A percentile compares a stretch with the other conserved stretches of the same genome.
These are phyloP conservation scores for Mormoops blainvillei DNA, from an alignment of 2,113 vertebrate genomes.

Conservation along the genomic window DNA sequence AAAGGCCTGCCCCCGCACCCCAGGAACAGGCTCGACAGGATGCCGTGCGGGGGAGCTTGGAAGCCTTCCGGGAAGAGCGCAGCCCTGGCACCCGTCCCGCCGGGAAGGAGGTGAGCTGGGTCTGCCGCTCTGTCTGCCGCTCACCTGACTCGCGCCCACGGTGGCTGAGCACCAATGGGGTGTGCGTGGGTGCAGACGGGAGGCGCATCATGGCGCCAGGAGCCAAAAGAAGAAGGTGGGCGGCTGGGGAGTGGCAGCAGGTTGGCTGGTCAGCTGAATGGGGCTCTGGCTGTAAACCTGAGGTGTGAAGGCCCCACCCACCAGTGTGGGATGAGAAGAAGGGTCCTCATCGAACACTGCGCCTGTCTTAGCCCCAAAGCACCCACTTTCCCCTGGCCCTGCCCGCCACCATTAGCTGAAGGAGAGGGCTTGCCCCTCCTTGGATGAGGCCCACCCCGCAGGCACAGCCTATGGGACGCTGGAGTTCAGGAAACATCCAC, in stretches of 20 bases:
- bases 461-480: not conserved
- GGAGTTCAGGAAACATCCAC: not conserved
- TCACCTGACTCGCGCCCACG: slow-evolving; percentile 78
- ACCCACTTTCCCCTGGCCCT: not conserved
- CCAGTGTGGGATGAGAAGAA: not conserved
- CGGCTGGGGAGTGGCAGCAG: slow-evolving; percentile 49
- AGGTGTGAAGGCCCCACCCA: not conserved
- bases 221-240: slow-evolving; percentile 39
- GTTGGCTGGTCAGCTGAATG: slow-evolving; percentile 34
- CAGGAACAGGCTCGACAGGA: slow-evolving; percentile 78
- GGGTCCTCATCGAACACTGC: accelerated
- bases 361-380: not conserved
- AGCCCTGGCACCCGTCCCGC: slow-evolving; percentile 71
- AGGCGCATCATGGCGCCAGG: slow-evolving; percentile 54
- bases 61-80: slow-evolving; percentile 82
- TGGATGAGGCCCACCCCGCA: not conserved
- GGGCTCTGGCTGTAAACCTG: not conserved
- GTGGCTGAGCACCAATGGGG: slow-evolving; percentile 48
- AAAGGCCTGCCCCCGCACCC: slow-evolving; percentile 73
- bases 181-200: slow-evolving; percentile 68
- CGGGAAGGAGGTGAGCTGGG: slow-evolving; percentile 77
- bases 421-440: not conserved
- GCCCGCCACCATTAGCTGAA: accelerated
- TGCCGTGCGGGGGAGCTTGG: slow-evolving; percentile 81
- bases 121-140: slow-evolving; percentile 74